Evolutionary conservation across 2,888 invertebrate species (phyloP), one percentile per base, ranked within the genome.

Genomic region (Philhelius pedissequus): DNA sequence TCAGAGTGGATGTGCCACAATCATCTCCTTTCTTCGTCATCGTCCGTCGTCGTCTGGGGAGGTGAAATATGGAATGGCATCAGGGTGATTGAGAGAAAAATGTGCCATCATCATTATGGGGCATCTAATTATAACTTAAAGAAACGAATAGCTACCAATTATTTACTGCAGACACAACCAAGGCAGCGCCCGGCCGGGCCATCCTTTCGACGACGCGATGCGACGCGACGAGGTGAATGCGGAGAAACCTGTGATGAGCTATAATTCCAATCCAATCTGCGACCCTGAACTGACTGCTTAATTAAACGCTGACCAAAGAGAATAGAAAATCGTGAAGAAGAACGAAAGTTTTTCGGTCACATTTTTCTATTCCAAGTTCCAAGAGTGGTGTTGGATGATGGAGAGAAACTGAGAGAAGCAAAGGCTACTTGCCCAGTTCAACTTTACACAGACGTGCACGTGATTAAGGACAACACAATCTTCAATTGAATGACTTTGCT

Each of bases 231-330:
- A 30, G 6, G 43, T 35, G 43, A 6, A 43, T 60, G 9, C 2
- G 18, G 20, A 56, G 62, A 15, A 27, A 9, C 48, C 30, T 66
- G 80, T 80, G 80, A 84, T 84, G 84, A 71, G 80, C 84, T 84
- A 84, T 84, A 84, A 84, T 84, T 84, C 70, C 80, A 50, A 84
- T 84, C 84, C 84, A 84, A 84, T 84, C 84, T 84, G 84, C 84
- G 84, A 84, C 84, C 84, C 84, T 84, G 84, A 84, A 84, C 80
- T 84, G 84, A 84, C 84, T 84, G 79, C 84, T 84, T 84, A 84
- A 84, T 84, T 84, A 84, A 84, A 84, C 75, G 84, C 75, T 84
- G 80, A 84, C 80, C 84, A 80, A 54, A 71, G 80, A 75, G 56
- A 45, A 66, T 48, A 30, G 43, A 60, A 48, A 50, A n/a, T 56